Conservation (phyloP, 2,888 invertebrate genomes). For the Laothoe populi region DNA sequence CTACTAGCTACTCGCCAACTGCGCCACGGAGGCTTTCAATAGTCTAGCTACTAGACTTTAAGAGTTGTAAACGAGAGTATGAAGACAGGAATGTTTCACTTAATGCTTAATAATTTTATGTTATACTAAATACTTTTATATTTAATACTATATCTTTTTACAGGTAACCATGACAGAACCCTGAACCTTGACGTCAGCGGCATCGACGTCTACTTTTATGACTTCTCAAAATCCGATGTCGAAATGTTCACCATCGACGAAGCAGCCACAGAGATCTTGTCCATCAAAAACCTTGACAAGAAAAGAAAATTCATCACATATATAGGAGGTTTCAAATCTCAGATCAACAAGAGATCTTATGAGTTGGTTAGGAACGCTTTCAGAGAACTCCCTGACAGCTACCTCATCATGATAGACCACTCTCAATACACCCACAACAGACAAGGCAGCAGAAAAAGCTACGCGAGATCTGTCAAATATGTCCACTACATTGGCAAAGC, state of each 20-base stretch:
- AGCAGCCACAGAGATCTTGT: conserved; percentile 65
- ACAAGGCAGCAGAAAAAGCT: conserved; percentile 64
- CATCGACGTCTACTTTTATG: conserved; percentile 68
- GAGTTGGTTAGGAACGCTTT: conserved; percentile 66
- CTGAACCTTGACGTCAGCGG: conserved; percentile 64
- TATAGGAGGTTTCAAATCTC: conserved; percentile 71
- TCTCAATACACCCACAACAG: conserved; percentile 70
- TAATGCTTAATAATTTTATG: too few relatives aligned
- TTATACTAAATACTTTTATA: too few relatives aligned
- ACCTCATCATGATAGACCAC: conserved; percentile 75
- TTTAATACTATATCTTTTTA: conserved; percentile 29
- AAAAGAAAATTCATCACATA: conserved; percentile 65
- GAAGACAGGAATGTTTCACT: too few relatives aligned
- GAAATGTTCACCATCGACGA: conserved; percentile 55
- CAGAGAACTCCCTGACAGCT: conserved; percentile 63
- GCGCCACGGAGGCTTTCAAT: too few relatives aligned
- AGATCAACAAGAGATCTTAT: conserved; percentile 68
- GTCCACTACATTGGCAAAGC: conserved; percentile 73
- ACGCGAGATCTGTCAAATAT: conserved; percentile 70
- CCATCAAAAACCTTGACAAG: conserved; percentile 55
- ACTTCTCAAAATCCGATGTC: conserved; percentile 56
- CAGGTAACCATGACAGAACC: conserved; percentile 64
- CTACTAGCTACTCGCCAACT: too few relatives aligned
- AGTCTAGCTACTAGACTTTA: too few relatives aligned
- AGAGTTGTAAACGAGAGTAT: too few relatives aligned